Base-by-base conservation (phyloP, 30 jellyfish, hydroid and myxozoan species). In the Aurelia sp. region DNA sequence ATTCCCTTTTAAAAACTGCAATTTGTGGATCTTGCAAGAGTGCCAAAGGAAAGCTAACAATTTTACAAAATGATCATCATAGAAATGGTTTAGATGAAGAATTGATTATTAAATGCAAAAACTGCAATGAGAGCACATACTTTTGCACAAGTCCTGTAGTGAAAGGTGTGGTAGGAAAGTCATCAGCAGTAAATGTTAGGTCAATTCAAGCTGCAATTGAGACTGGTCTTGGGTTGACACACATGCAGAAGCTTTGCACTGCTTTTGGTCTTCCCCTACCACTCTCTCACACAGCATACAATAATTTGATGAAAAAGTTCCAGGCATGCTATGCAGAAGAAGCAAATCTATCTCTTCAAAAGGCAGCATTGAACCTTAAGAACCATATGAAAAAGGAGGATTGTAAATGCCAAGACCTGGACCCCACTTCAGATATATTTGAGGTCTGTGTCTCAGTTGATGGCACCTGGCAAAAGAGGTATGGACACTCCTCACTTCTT, bases 201-300 rank as follows among this genome's bases (percentile, higher is more conserved):
- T 12, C 40, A 1, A 8, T 17, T 62, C 72, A 62, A 62, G 72
- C 72, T 62, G 72, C 40, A 18, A 62, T 62, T 62, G 72, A 62
- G 72, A 62, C 72, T 62, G 72, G 72, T 62, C 72, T 62, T 62
- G 21, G 72, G 72, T 40, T 62, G 72, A 62, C 72, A 62, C 2
- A 62, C 27, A 18, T 62, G 72, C 72, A 62, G 27, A 62, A 62
- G 72, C 72, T 62, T 62, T 62, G 21, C 72, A 62, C 72, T 62
- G 72, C 72, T 62, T 62, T 62, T 62, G 72, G 27, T 40, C 72
- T 62, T 4, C 72, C 72, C 1, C 27, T 4, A 62, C 72, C 72
- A 62, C 72, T 62, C 27, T 62, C 21, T 31, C 72, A 62, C 27
- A 40, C 72, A 62, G 72, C 72, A 62, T 62, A 62, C 27, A 62